phyloP scores from a whole-genome alignment of 2,888 invertebrate genomes.

The Sinodicranocentrus sp. region DNA sequence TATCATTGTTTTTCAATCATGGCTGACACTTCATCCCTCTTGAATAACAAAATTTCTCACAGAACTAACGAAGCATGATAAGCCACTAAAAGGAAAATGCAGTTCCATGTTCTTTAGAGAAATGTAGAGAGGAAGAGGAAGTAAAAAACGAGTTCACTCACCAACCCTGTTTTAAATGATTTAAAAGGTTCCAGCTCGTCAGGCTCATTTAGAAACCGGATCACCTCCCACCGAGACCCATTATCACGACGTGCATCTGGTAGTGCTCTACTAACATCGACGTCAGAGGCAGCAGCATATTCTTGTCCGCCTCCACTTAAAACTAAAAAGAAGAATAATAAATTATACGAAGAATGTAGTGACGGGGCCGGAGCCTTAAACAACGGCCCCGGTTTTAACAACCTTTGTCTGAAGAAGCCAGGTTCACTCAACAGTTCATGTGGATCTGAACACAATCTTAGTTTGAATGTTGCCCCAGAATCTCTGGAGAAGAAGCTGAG shows the following conservation, averaged over 20 bases:
- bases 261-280: conserved; percentile 25
- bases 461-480: not conserved
- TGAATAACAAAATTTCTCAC: conserved; percentile 10
- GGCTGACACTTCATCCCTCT: not conserved
- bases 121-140: too few species aligned
- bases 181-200: conserved; percentile 70
- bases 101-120: not conserved
- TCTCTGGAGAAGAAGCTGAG: conserved; percentile 34
- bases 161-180: conserved; percentile 52
- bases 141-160: too few species aligned
- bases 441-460: conserved; percentile 54
- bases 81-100: conserved; percentile 9
- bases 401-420: conserved; percentile 27
- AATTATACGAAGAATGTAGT: conserved; percentile 26
- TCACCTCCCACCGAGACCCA: conserved; percentile 53
- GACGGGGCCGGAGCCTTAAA: conserved; percentile 4
- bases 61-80: conserved; percentile 14
- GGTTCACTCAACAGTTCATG: conserved; percentile 23
- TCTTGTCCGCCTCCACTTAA: conserved; percentile 8
- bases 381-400: conserved; percentile 23
- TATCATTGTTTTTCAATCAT: conserved; percentile 7
- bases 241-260: conserved; percentile 68
- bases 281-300: conserved; percentile 13
- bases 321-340: conserved; percentile 16
- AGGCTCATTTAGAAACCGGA: conserved; percentile 54